These are phyloP conservation scores for Drosophila trapezifrons DNA, from an alignment of 1,140 invertebrate genomes.

Conservation along the genomic window DNA sequence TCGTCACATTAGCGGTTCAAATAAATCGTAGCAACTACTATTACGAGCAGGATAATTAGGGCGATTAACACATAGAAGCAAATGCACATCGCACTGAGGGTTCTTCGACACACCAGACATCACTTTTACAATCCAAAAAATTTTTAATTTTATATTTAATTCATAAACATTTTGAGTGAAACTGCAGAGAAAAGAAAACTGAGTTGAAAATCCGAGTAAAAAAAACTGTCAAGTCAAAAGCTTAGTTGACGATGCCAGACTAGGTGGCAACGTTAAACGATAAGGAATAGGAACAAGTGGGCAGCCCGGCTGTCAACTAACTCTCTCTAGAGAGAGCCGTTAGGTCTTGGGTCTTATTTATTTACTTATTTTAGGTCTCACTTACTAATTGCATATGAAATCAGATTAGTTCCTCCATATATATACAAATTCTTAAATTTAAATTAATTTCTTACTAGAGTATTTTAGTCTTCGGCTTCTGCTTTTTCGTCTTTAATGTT, in stretches of 20 bases:
- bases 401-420: not conserved
- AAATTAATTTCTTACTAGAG: not conserved
- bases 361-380: too few species aligned
- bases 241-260: too few species aligned
- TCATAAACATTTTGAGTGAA: conserved; percentile 7
- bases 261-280: not conserved
- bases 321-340: not conserved
- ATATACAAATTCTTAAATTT: too few species aligned
- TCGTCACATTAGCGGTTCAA: not conserved
- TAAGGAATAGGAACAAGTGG: not conserved
- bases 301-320: not conserved
- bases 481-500: conserved; percentile 1
- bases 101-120: not conserved
- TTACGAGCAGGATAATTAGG: not conserved
- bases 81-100: not conserved
- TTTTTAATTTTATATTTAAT: not conserved
- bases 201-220: not conserved
- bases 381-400: too few species aligned
- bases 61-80: not conserved
- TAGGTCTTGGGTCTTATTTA: not conserved
- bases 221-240: not conserved
- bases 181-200: not conserved
- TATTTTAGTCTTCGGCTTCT: not conserved
- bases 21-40: not conserved
- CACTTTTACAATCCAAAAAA: not conserved